Percentiles rank a stretch among this genome's conserved stretches.
These are phyloP conservation scores for Odontomachus brunneus DNA, from an alignment of 1,140 invertebrate species.

Conservation along the genomic window DNA sequence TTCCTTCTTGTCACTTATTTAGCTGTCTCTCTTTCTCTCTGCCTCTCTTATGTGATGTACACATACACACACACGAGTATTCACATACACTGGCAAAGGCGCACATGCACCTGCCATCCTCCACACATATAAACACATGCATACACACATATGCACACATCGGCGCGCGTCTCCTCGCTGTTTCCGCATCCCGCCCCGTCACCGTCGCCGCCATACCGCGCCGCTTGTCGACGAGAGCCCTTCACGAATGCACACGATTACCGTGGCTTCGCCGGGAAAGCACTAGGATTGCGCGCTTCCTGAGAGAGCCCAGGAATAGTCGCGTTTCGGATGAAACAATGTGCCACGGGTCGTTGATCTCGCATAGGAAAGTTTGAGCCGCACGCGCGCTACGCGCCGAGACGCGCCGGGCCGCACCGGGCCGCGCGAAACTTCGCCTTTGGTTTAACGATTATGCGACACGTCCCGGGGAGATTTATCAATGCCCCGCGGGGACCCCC, in stretches of 20 bases:
- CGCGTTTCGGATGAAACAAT: constrained; percentile 72
- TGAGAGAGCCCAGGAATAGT: constrained; percentile 65
- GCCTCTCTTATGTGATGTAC: background rate
- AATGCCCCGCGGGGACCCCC: constrained; percentile 41
- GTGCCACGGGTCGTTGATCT: constrained; percentile 69
- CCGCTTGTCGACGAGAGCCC: constrained; percentile 65
- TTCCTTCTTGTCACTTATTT: background rate
- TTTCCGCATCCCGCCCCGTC: constrained; percentile 47
- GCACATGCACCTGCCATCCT: constrained; percentile 18
- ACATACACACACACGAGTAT: background rate
- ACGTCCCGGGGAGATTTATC: constrained; percentile 48
- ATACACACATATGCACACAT: constrained; percentile 5
- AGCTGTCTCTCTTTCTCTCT: background rate
- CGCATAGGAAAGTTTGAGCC: constrained; percentile 52
- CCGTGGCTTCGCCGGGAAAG: constrained; percentile 66
- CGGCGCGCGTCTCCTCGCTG: constrained; percentile 34
- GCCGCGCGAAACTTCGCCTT: constrained; percentile 54
- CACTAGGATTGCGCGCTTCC: constrained; percentile 70
- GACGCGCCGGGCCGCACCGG: constrained; percentile 5
- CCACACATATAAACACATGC: background rate
- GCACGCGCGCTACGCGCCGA: constrained; percentile 1
- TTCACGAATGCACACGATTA: constrained; percentile 73
- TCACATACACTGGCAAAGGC: background rate
- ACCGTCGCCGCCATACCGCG: constrained; percentile 29
- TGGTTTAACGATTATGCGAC: constrained; percentile 60